These are phyloP conservation scores for Drosophila anomalata DNA, from an alignment of 2,888 invertebrate genomes.

Conservation along the genomic window DNA sequence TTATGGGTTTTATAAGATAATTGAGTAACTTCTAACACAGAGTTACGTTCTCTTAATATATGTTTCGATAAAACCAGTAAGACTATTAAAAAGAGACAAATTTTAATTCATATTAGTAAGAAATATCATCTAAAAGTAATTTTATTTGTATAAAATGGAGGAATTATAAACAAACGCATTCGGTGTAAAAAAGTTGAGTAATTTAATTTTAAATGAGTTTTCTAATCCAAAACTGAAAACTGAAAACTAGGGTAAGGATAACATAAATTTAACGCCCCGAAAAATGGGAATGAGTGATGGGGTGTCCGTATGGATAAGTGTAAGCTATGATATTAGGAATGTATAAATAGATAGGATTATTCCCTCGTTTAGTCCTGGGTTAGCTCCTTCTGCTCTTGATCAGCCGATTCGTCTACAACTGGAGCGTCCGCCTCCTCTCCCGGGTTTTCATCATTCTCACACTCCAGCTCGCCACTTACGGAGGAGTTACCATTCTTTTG, in stretches of 20 bases:
- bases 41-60: too few species aligned
- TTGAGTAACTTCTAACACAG: too few species aligned
- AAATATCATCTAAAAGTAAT: neutral
- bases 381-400: conserved; percentile 35
- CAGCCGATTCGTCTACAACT: conserved; percentile 38
- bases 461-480: conserved; percentile 61
- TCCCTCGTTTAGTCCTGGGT: conserved; percentile 37
- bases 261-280: conserved; percentile 36
- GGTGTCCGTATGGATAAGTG: conserved; percentile 22
- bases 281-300: conserved; percentile 26
- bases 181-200: neutral
- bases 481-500: conserved; percentile 86
- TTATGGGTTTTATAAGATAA: too few species aligned
- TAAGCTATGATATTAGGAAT: conserved; percentile 29
- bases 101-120: too few species aligned
- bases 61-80: too few species aligned
- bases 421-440: conserved; percentile 67
- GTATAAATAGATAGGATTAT: conserved; percentile 11
- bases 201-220: conserved; percentile 14
- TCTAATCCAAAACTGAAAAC: conserved; percentile 46
- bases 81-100: too few species aligned
- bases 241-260: conserved; percentile 9
- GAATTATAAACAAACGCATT: neutral
- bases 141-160: neutral
- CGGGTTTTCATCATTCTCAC: conserved; percentile 82